These are phyloP conservation scores for Pyrrhopygopsis socrates DNA, from an alignment of 2,888 invertebrate species.

Conservation along the genomic window DNA sequence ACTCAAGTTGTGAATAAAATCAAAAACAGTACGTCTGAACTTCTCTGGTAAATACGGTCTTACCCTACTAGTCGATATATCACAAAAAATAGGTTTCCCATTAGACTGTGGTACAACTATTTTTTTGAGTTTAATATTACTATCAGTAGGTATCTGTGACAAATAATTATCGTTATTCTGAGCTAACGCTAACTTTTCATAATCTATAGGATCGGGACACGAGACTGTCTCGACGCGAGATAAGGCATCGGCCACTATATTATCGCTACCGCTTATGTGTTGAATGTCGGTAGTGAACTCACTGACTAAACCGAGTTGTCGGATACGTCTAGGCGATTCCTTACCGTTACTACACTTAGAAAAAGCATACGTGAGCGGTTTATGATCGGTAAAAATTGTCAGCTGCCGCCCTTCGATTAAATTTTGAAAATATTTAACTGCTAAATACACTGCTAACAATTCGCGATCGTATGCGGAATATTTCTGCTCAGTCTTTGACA, in stretches of 20 bases:
- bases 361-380: neutral
- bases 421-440: neutral
- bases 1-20: too few relatives aligned
- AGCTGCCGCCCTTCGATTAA: neutral
- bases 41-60: too few relatives aligned
- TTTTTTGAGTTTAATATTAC: neutral
- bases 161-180: too few relatives aligned
- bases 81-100: neutral
- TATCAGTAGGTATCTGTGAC: too few relatives aligned
- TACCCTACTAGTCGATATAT: too few relatives aligned
- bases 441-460: neutral
- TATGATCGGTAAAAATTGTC: neutral
- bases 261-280: neutral
- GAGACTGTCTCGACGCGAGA: too few relatives aligned
- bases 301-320: neutral
- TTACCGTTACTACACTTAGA: neutral
- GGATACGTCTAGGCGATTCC: neutral
- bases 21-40: too few relatives aligned
- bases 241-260: conserved; percentile 20
- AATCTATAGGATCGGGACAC: too few relatives aligned
- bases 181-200: too few relatives aligned
- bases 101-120: neutral
- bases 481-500: neutral
- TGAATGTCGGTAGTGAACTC: neutral
- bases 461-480: neutral